Evolutionary conservation across 2,888 invertebrate species (phyloP).

Genomic region (Brachypterus glaber): DNA sequence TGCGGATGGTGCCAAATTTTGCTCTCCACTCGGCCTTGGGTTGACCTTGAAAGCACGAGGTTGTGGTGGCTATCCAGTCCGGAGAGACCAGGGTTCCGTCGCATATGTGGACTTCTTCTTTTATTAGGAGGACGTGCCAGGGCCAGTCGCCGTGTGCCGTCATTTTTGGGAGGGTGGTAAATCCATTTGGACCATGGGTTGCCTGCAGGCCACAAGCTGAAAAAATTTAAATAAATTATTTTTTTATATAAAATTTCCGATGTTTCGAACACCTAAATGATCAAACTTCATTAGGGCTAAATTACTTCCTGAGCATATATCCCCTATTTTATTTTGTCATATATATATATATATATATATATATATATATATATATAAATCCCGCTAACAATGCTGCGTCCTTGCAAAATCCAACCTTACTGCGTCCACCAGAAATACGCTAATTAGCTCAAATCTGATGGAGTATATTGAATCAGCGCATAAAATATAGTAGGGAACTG

Average conservation of each 20-base stretch:
- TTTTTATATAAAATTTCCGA: conserved; percentile 8
- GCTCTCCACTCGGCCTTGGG: conserved; percentile 83
- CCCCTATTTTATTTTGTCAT: too few species aligned
- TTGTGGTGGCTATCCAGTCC: conserved; percentile 78
- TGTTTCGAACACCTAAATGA: too few species aligned
- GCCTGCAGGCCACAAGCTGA: conserved; percentile 38
- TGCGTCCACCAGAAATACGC: too few species aligned
- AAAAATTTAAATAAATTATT: conserved; percentile 8
- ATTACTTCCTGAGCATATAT: too few species aligned
- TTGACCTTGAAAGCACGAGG: conserved; percentile 78
- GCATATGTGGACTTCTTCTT: conserved; percentile 78
- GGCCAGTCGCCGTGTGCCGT: conserved; percentile 82
- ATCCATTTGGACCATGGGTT: conserved; percentile 27
- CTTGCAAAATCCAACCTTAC: too few species aligned
- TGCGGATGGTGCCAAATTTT: conserved; percentile 63
- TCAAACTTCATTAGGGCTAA: too few species aligned
- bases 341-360: too few species aligned
- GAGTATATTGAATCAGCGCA: too few species aligned
- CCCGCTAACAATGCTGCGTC: too few species aligned
- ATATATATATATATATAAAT: too few species aligned
- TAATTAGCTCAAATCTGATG: too few species aligned
- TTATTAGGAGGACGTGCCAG: conserved; percentile 79
- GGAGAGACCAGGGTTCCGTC: conserved; percentile 76
- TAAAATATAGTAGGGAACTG: too few species aligned
- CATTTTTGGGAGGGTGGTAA: conserved; percentile 52